These are phyloP conservation scores for Ophion costatus DNA, from an alignment of 2,888 invertebrate genomes.

Conservation along the genomic window DNA sequence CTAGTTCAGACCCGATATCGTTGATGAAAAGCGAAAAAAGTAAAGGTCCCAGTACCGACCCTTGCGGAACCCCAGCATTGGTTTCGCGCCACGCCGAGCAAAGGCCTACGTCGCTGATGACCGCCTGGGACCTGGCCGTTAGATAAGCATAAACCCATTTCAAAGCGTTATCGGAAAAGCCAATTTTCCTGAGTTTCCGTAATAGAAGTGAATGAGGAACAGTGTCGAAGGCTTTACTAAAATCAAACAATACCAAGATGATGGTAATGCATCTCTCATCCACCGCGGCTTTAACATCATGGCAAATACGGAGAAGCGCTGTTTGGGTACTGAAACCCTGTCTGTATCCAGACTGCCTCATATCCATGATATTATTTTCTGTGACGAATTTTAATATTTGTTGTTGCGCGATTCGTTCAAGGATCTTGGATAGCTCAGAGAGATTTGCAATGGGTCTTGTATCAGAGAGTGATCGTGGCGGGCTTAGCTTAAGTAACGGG, in stretches of 20 bases:
- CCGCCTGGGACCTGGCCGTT: not conserved
- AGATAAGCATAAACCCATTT: conserved; percentile 17
- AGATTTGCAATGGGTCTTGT: conserved; percentile 18
- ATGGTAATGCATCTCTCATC: not conserved
- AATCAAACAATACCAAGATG: not conserved
- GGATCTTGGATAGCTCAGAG: too few species aligned
- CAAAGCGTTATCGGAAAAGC: not conserved
- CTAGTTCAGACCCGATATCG: not conserved
- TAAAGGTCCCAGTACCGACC: conserved; percentile 5
- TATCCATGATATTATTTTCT: not conserved
- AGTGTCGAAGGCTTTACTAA: conserved; percentile 7
- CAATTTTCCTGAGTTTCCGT: not conserved
- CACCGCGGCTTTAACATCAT: not conserved
- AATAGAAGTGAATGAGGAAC: not conserved
- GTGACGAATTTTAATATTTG: not conserved
- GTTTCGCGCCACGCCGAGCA: not conserved
- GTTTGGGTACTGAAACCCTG: conserved; percentile 5
- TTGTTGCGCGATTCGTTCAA: not conserved
- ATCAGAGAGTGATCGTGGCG: not conserved
- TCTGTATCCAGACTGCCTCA: conserved; percentile 3
- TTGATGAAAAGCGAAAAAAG: conserved; percentile 23
- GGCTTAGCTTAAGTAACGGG: not conserved
- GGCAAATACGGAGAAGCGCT: not conserved
- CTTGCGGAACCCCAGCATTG: conserved; percentile 3
- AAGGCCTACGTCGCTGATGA: not conserved